phyloP scores from a whole-genome alignment of 1,140 invertebrate genomes.

The Leucophenga varia region DNA sequence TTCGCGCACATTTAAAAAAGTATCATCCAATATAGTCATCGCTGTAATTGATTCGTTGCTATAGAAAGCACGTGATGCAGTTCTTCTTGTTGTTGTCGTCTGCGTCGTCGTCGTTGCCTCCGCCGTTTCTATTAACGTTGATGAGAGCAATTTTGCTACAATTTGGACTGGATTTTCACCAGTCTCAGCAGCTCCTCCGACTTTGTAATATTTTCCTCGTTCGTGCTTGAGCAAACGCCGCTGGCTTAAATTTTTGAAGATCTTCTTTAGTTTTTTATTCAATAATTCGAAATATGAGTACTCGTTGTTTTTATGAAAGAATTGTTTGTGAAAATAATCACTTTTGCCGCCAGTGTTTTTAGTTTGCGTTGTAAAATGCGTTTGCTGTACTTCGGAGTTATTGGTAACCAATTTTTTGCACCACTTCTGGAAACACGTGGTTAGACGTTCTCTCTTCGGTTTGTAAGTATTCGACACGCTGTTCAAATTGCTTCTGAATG shows the following conservation, averaged over 20 bases:
- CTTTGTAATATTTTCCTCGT: too few species aligned
- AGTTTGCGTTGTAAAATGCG: too few species aligned
- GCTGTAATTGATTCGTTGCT: slow-evolving; percentile 2
- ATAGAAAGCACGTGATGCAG: neutral
- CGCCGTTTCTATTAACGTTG: slow-evolving; percentile 29
- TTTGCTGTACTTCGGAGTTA: neutral
- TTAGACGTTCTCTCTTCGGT: slow-evolving; percentile 33
- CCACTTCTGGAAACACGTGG: slow-evolving; percentile 48
- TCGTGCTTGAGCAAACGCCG: slow-evolving; percentile 1
- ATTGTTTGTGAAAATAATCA: slow-evolving; percentile 23
- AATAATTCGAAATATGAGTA: slow-evolving; percentile 15
- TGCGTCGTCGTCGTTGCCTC: neutral
- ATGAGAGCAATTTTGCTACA: slow-evolving; percentile 39
- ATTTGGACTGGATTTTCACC: slow-evolving; percentile 21
- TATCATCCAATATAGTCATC: slow-evolving; percentile 43
- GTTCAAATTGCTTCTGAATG: slow-evolving; percentile 44
- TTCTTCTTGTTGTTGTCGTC: slow-evolving; percentile 6
- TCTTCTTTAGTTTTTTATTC: slow-evolving; percentile 24
- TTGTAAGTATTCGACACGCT: slow-evolving; percentile 42
- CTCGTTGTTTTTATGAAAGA: slow-evolving; percentile 24
- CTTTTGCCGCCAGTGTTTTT: slow-evolving; percentile 7
- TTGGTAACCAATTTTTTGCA: slow-evolving; percentile 13
- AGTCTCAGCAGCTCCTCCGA: slow-evolving; percentile 18
- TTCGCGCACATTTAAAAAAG: slow-evolving; percentile 33
- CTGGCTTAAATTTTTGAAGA: slow-evolving; percentile 26